A percentile compares a stretch with the other conserved stretches of the same genome.
These are phyloP conservation scores for Triplophysa siluroides DNA, from an alignment of 2,113 vertebrate species.

Conservation along the genomic window DNA sequence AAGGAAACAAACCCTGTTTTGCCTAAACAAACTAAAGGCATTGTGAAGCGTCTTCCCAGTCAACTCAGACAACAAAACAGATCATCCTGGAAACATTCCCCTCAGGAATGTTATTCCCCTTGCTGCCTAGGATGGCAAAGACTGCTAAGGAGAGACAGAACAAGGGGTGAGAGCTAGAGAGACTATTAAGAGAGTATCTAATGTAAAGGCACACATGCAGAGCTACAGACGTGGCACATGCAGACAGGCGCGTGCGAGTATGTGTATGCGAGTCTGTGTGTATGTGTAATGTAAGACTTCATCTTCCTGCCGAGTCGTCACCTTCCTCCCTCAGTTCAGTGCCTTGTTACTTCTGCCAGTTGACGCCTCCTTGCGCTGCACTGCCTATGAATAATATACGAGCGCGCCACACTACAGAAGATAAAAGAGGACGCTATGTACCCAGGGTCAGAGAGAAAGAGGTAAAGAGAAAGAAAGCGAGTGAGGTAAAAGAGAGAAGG, in stretches of 20 bases:
- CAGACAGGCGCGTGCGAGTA: background rate
- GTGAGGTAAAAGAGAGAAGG: slow-evolving; percentile 34
- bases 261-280: slow-evolving; percentile 15
- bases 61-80: slow-evolving; percentile 43
- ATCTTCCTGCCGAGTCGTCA: slow-evolving; percentile 45
- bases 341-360: slow-evolving; percentile 78
- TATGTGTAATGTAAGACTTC: slow-evolving; percentile 13
- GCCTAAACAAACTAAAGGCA: slow-evolving; percentile 49
- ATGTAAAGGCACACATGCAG: slow-evolving; percentile 46
- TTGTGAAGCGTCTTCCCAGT: slow-evolving; percentile 24
- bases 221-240: slow-evolving; percentile 22
- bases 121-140: slow-evolving; percentile 7
- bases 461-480: slow-evolving; percentile 38
- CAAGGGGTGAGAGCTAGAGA: slow-evolving; percentile 12
- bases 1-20: slow-evolving; percentile 46
- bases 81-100: slow-evolving; percentile 39
- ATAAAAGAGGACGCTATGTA: slow-evolving; percentile 75
- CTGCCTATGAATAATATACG: slow-evolving; percentile 81
- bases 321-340: slow-evolving; percentile 62
- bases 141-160: slow-evolving; percentile 18
- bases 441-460: slow-evolving; percentile 63
- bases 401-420: slow-evolving; percentile 74
- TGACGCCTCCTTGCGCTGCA: slow-evolving; percentile 71
- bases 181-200: slow-evolving; percentile 22
- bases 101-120: slow-evolving; percentile 36